These are phyloP conservation scores for Ochropacha duplaris DNA, from an alignment of 2,888 invertebrate species.

Conservation along the genomic window DNA sequence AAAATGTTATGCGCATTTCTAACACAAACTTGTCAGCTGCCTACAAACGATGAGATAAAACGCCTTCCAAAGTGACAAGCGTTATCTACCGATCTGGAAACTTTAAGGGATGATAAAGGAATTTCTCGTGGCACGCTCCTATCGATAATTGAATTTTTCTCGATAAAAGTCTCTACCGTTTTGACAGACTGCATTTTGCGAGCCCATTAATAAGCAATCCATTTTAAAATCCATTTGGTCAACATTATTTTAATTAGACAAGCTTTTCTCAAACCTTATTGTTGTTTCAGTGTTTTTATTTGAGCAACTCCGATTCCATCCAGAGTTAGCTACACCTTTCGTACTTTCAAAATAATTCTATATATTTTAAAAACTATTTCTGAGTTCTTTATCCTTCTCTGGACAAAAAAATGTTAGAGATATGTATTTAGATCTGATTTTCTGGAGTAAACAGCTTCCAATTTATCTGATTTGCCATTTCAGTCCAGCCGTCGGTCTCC, in stretches of 20 bases:
- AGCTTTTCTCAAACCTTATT: no score
- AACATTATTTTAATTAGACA: neutral
- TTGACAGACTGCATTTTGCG: neutral
- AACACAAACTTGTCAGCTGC: neutral
- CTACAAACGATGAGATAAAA: neutral
- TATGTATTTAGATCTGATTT: neutral
- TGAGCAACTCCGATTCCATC: no score
- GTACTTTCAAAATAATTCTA: no score
- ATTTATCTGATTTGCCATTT: neutral
- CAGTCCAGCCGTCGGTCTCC: slow-evolving; percentile 6
- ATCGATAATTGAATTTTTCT: neutral
- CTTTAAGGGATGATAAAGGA: neutral
- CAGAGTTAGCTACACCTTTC: no score
- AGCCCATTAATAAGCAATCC: neutral
- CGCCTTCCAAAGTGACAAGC: neutral
- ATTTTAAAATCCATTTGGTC: neutral
- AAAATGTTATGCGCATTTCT: neutral
- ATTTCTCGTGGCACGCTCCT: neutral
- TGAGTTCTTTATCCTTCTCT: neutral
- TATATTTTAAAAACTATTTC: no score
- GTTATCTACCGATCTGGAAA: neutral
- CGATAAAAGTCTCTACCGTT: neutral
- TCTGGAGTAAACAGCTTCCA: neutral
- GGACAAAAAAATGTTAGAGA: no score
- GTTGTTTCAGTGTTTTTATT: no score